A percentile compares a stretch with the other conserved stretches of the same genome.
These are phyloP conservation scores for Nesidiocoris tenuis DNA, from an alignment of 2,888 invertebrate genomes.

Conservation along the genomic window DNA sequence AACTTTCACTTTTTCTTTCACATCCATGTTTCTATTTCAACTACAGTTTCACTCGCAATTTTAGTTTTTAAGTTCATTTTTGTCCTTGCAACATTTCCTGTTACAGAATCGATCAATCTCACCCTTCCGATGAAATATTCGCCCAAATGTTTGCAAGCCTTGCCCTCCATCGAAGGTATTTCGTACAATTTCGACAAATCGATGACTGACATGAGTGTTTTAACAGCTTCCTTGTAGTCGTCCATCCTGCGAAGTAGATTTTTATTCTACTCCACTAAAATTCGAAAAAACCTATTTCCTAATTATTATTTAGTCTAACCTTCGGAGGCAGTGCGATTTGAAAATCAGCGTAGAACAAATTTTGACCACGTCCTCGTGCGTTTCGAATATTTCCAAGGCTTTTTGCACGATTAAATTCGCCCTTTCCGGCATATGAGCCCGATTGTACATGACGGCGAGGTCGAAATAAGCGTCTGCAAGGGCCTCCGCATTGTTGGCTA, in stretches of 20 bases:
- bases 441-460: conserved; percentile 27
- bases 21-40: too few relatives aligned
- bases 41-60: too few relatives aligned
- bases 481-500: conserved; percentile 11
- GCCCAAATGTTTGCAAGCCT: conserved; percentile 26
- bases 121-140: conserved; percentile 30
- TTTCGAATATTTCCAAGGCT: conserved; percentile 5
- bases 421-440: conserved; percentile 25
- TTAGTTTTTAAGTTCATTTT: too few relatives aligned
- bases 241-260: conserved; percentile 14
- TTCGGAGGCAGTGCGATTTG: conserved; percentile 19
- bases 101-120: not conserved
- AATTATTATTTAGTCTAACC: not conserved
- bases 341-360: conserved; percentile 8
- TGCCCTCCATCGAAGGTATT: conserved; percentile 2
- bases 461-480: conserved; percentile 27
- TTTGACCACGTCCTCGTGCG: not conserved
- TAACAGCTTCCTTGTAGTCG: conserved; percentile 4
- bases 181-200: not conserved
- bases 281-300: not conserved
- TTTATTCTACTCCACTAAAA: too few relatives aligned
- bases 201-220: not conserved
- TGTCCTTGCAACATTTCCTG: not conserved
- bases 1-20: too few relatives aligned
- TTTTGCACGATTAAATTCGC: not conserved